Evolutionary conservation across 2,888 invertebrate species (phyloP).

Genomic region (Dinocampus coccinellae): DNA sequence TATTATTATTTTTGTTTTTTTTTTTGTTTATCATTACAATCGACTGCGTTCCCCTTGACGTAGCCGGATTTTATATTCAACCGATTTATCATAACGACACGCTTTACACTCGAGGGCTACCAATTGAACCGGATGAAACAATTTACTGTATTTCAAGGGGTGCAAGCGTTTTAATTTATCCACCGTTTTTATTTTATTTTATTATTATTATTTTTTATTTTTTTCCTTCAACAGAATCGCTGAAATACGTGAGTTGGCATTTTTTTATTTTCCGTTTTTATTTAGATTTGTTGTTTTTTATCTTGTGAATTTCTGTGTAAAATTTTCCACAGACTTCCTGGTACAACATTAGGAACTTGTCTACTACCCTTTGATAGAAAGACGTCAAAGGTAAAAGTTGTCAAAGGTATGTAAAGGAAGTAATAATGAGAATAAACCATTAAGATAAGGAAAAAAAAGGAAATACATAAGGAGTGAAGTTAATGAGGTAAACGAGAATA

Average conservation of each 20-base stretch:
- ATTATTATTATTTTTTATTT: too few species aligned
- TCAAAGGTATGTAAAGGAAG: background rate
- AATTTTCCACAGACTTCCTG: constrained; percentile 18
- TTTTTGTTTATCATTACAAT: constrained; percentile 15
- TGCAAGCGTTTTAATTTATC: constrained; percentile 65
- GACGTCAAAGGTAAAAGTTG: too few species aligned
- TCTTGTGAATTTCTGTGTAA: too few species aligned
- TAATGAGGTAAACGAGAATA: constrained; percentile 40
- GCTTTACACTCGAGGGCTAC: constrained; percentile 51
- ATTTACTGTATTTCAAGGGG: constrained; percentile 62
- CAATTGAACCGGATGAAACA: constrained; percentile 67
- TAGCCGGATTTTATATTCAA: constrained; percentile 47
- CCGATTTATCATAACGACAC: constrained; percentile 49
- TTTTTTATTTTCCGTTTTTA: constrained; percentile 35
- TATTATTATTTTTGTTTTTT: constrained; percentile 37
- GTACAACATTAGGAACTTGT: too few species aligned
- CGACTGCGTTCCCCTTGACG: constrained; percentile 11
- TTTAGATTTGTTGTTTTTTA: constrained; percentile 25
- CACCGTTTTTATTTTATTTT: too few species aligned
- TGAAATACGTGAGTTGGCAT: constrained; percentile 32
- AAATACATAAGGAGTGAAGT: constrained; percentile 26
- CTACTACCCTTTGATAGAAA: too few species aligned
- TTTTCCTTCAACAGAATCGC: constrained; percentile 52
- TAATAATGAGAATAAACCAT: constrained; percentile 18
- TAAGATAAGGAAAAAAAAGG: constrained; percentile 17